phyloP scores from a whole-genome alignment of 2,888 invertebrate genomes.

The Malthinus seriepunctatus region DNA sequence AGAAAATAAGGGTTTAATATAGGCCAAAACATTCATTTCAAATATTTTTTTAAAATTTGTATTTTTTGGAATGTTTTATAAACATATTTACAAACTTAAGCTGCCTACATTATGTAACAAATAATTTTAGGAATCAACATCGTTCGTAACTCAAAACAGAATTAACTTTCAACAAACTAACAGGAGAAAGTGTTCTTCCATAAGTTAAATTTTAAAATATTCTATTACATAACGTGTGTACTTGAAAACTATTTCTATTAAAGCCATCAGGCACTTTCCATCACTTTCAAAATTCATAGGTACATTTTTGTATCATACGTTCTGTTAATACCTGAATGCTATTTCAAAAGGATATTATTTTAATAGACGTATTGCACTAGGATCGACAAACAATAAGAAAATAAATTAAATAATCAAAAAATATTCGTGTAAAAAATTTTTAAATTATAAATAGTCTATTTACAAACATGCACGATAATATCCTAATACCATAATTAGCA shows the following conservation, averaged over 20 bases:
- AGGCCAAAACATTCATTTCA: constrained; percentile 4
- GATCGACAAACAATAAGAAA: background rate
- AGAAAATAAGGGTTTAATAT: background rate
- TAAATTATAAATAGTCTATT: constrained; percentile 9
- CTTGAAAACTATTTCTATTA: constrained; percentile 25
- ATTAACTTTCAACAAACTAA: background rate
- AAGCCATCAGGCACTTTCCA: constrained; percentile 36
- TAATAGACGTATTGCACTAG: background rate
- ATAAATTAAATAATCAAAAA: constrained; percentile 9
- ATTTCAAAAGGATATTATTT: background rate
- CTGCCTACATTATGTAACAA: constrained; percentile 26
- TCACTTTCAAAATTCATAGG: constrained; percentile 32
- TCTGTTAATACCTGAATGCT: constrained; percentile 8
- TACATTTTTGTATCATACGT: constrained; percentile 17
- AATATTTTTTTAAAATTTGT: too few species aligned
- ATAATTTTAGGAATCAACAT: constrained; percentile 5
- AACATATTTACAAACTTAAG: constrained; percentile 29
- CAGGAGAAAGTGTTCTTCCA: constrained; percentile 1
- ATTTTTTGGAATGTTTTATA: constrained; percentile 27
- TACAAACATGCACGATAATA: constrained; percentile 13
- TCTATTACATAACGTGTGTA: constrained; percentile 7
- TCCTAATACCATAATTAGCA: too few species aligned
- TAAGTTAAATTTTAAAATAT: constrained; percentile 3
- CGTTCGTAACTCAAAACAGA: too few species aligned
- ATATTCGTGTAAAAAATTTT: background rate